phyloP scores from a whole-genome alignment of 1,140 invertebrate species.

The Drosophila nasuta region DNA sequence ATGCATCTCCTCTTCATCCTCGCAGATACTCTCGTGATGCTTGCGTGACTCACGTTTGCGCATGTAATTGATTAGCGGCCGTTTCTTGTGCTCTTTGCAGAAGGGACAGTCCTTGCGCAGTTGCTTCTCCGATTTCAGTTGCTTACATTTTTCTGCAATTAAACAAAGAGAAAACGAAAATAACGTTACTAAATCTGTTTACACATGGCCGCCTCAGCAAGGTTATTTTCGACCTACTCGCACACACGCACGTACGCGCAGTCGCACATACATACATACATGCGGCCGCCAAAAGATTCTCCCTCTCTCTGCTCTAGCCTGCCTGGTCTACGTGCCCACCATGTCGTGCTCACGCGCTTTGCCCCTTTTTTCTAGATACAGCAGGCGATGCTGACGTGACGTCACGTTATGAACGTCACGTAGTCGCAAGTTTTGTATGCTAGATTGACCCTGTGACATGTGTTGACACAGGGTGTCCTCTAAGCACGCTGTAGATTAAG shows the following conservation, averaged over 20 bases:
- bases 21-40: conserved; percentile 86
- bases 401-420: conserved; percentile 56
- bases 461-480: conserved; percentile 37
- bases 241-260: conserved; percentile 3
- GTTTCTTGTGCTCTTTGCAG: conserved; percentile 87
- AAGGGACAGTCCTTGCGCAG: conserved; percentile 86
- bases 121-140: conserved; percentile 68
- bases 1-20: conserved; percentile 86
- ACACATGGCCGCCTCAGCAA: conserved; percentile 11
- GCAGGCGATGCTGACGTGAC: conserved; percentile 54
- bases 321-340: conserved; percentile 60
- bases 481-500: conserved; percentile 35
- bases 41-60: conserved; percentile 85
- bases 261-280: background rate
- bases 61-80: conserved; percentile 86
- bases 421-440: conserved; percentile 33
- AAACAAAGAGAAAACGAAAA: conserved; percentile 18
- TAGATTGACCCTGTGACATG: conserved; percentile 65
- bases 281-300: background rate
- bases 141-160: conserved; percentile 82
- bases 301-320: background rate
- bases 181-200: conserved; percentile 35
- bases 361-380: conserved; percentile 31
- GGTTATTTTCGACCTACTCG: conserved; percentile 18
- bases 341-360: conserved; percentile 36